Conservation (phyloP, 2,113 vertebrate species). For the Pangasianodon gigas region DNA sequence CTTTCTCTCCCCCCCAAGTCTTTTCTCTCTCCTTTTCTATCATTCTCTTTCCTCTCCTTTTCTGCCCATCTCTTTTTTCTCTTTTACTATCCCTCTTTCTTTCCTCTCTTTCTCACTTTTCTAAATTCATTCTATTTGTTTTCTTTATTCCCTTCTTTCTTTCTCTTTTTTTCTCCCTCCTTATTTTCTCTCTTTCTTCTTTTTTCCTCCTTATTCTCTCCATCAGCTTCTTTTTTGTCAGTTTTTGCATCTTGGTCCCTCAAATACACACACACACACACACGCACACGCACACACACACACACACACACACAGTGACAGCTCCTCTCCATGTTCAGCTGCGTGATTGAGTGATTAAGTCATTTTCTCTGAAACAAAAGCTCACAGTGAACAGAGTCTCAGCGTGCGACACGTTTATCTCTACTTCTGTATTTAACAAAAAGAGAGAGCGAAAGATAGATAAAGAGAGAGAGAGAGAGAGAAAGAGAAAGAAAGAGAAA, state of each 20-base stretch:
- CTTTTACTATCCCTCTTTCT: no score
- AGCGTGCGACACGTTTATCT: slow-evolving; percentile 78
- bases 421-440: slow-evolving; percentile 79
- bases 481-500: no score
- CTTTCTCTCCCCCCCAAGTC: background rate
- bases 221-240: background rate
- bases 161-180: background rate
- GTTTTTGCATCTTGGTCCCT: background rate
- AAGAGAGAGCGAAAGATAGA: slow-evolving; percentile 33
- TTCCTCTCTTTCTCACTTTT: background rate
- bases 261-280: no score
- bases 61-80: background rate
- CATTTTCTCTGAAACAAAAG: slow-evolving; percentile 87
- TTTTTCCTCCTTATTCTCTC: background rate
- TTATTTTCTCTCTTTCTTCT: background rate
- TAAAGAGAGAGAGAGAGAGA: no score
- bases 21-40: background rate
- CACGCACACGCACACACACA: background rate
- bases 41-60: background rate
- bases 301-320: slow-evolving; percentile 20
- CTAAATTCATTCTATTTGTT: background rate
- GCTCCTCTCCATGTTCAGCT: slow-evolving; percentile 38
- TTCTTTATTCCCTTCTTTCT: background rate
- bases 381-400: slow-evolving; percentile 86
- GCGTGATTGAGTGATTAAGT: slow-evolving; percentile 88